These are phyloP conservation scores for Vanessa cardui DNA, from an alignment of 2,888 invertebrate genomes.

Conservation along the genomic window DNA sequence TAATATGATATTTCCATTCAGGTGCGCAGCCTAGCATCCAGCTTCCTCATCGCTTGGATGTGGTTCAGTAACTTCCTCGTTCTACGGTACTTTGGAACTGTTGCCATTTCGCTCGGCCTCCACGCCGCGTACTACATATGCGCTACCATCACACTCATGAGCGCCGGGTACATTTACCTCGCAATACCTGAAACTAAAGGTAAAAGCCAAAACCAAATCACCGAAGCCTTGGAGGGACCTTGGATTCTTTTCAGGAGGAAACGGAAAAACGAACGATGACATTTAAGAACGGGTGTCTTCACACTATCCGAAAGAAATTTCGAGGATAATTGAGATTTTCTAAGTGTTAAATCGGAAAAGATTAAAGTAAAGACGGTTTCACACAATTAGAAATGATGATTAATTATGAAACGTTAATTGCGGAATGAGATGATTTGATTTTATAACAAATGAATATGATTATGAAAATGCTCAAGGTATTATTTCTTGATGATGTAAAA, in stretches of 20 bases:
- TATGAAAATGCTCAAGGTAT: not conserved
- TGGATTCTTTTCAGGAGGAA: constrained; percentile 51
- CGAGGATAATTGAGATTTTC: constrained; percentile 15
- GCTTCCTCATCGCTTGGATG: constrained; percentile 74
- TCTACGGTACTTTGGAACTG: constrained; percentile 70
- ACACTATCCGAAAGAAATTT: constrained; percentile 42
- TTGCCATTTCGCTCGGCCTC: constrained; percentile 66
- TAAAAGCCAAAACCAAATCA: constrained; percentile 65
- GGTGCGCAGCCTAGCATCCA: constrained; percentile 74
- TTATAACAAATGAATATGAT: not conserved
- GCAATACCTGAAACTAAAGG: constrained; percentile 71
- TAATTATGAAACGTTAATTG: not conserved
- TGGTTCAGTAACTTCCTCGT: constrained; percentile 74
- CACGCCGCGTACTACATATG: constrained; percentile 73
- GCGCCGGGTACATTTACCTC: constrained; percentile 61
- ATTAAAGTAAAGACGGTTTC: not conserved
- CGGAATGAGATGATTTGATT: not conserved
- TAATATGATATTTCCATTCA: constrained; percentile 39
- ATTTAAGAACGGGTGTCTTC: constrained; percentile 49
- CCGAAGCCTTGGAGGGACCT: constrained; percentile 63
- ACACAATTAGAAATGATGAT: not conserved
- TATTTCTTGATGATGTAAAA: not conserved
- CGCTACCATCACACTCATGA: constrained; percentile 66
- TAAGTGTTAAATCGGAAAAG: too few relatives aligned
- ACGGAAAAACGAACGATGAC: constrained; percentile 64